Percentiles rank a stretch among this genome's conserved stretches.
Conservation (phyloP, 2,113 vertebrate genomes). For the Epinephelus moara region DNA sequence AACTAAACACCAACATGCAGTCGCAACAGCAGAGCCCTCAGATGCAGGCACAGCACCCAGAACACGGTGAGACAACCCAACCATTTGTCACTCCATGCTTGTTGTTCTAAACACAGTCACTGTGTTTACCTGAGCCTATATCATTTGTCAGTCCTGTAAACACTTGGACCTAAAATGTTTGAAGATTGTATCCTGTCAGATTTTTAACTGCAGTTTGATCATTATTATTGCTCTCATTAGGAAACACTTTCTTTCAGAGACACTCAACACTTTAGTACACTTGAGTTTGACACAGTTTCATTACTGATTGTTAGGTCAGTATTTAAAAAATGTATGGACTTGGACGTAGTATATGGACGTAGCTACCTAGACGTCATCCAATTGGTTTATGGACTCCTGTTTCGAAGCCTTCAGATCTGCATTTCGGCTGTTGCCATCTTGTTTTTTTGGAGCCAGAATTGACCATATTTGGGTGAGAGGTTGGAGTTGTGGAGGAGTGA, state of each 20-base stretch:
- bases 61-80: constrained; percentile 87
- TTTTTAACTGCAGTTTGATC: neutral
- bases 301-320: neutral
- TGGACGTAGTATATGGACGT: no score
- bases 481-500: no score
- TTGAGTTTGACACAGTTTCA: neutral
- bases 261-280: neutral
- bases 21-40: constrained; percentile 84
- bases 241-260: neutral
- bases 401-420: no score
- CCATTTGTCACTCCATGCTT: neutral
- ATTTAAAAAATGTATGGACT: no score
- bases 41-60: constrained; percentile 86
- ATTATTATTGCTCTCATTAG: neutral
- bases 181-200: neutral
- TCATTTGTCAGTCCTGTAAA: neutral
- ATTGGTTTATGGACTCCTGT: no score
- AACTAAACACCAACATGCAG: constrained; percentile 92
- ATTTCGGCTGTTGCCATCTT: no score
- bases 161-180: neutral
- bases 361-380: no score
- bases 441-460: no score
- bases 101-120: neutral
- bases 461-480: no score
- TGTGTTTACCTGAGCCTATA: neutral